Evolutionary conservation across 30 jellyfish, hydroid and myxozoan species (phyloP).

Genomic region (Chrysaora quinquecirrha): DNA sequence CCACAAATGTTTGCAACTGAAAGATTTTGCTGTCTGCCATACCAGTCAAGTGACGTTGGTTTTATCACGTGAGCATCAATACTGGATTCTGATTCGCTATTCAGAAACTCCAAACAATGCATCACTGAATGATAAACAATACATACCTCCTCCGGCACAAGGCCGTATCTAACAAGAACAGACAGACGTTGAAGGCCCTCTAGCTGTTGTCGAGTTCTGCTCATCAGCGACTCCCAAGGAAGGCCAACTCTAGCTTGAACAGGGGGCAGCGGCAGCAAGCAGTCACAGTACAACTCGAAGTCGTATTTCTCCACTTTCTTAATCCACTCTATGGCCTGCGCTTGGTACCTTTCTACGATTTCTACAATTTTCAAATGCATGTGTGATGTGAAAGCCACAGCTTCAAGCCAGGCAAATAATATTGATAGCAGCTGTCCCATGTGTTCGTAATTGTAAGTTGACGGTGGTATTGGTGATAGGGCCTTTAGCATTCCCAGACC

Average conservation of each 20-base stretch:
- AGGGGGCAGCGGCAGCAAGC: constrained; percentile 91
- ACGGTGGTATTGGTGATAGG: constrained; percentile 85
- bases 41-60: no score
- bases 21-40: no score
- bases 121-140: no score
- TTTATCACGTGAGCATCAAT: no score
- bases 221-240: constrained; percentile 89
- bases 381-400: constrained; percentile 69
- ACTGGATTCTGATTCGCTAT: no score
- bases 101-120: no score
- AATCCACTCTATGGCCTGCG: constrained; percentile 86
- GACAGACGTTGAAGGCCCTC: constrained; percentile 85
- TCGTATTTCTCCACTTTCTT: constrained; percentile 67
- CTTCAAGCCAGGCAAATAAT: constrained; percentile 88
- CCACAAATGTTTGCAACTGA: no score
- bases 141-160: constrained; percentile 75
- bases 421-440: constrained; percentile 82
- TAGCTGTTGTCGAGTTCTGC: constrained; percentile 74
- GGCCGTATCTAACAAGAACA: constrained; percentile 54
- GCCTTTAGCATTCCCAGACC: constrained; percentile 82
- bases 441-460: constrained; percentile 78
- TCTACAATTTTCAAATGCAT: constrained; percentile 48
- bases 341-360: constrained; percentile 61
- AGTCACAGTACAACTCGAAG: constrained; percentile 74
- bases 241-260: constrained; percentile 90